Conservation (phyloP, 2,888 invertebrate genomes). For the Hofmannophila pseudospretella region DNA sequence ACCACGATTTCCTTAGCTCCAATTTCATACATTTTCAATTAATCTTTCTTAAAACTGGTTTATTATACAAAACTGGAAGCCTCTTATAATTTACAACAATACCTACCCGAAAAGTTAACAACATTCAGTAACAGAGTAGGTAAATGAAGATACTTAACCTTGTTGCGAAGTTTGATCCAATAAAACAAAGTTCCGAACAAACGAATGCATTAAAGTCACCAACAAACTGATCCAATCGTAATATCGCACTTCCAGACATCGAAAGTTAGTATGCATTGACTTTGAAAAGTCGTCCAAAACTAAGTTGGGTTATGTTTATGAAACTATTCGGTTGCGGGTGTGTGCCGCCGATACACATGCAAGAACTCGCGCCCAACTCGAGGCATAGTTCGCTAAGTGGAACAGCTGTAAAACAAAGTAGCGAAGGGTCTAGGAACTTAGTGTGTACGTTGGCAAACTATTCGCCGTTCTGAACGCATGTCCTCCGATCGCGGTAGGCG, state of each 20-base stretch:
- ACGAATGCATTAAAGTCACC: constrained; percentile 75
- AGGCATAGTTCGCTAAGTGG: constrained; percentile 77
- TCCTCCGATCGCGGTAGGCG: constrained; percentile 35
- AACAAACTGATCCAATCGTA: constrained; percentile 75
- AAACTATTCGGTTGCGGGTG: constrained; percentile 76
- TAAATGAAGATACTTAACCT: constrained; percentile 61
- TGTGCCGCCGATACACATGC: constrained; percentile 76
- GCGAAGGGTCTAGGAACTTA: constrained; percentile 77
- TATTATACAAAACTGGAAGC: too few species aligned
- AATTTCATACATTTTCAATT: too few species aligned
- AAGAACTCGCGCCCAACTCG: constrained; percentile 76
- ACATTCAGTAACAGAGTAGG: constrained; percentile 29
- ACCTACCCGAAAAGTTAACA: too few species aligned
- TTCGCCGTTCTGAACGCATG: constrained; percentile 54
- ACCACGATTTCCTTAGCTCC: too few species aligned
- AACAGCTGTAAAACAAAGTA: constrained; percentile 78
- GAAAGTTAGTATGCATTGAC: constrained; percentile 78
- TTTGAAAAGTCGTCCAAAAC: constrained; percentile 78
- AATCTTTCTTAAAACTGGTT: too few species aligned
- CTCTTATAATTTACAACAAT: too few species aligned
- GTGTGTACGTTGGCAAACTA: constrained; percentile 66
- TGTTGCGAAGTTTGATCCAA: constrained; percentile 64
- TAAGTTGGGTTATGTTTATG: constrained; percentile 78
- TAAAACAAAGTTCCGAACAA: constrained; percentile 74
- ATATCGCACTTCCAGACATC: constrained; percentile 74